A percentile compares a stretch with the other conserved stretches of the same genome.
Conservation (phyloP, 2,797 vertebrate genomes). For the Scomberomorus guttatus region DNA sequence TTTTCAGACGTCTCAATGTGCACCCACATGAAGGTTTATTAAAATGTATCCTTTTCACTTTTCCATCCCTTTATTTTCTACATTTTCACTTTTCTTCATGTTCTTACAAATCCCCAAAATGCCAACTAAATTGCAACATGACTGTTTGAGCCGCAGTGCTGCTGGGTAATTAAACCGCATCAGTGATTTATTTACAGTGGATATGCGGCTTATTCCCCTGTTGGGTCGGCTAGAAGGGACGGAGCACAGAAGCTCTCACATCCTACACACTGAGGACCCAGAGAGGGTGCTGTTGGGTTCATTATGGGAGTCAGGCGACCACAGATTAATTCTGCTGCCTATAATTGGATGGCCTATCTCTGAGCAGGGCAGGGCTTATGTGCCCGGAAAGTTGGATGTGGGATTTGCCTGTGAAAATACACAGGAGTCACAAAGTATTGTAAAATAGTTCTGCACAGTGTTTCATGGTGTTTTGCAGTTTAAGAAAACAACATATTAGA, state of each 20-base stretch:
- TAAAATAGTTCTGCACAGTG: conserved; percentile 16
- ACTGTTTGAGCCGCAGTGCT: conserved; percentile 14
- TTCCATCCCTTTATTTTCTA: not conserved
- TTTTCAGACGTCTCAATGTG: conserved; percentile 25
- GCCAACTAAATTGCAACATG: conserved; percentile 19
- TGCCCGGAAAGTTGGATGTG: conserved; percentile 49
- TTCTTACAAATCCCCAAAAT: conserved; percentile 36
- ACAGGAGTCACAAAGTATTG: conserved; percentile 24
- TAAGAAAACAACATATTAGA: conserved; percentile 20
- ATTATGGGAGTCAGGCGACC: conserved; percentile 67
- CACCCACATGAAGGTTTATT: conserved; percentile 22
- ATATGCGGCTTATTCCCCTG: conserved; percentile 53
- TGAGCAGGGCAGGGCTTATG: conserved; percentile 66
- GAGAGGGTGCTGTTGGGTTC: conserved; percentile 83
- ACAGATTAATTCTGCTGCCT: conserved; percentile 74
- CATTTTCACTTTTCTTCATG: conserved; percentile 9
- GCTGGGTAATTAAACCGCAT: conserved; percentile 33
- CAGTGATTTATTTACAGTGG: conserved; percentile 58
- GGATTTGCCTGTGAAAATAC: conserved; percentile 56
- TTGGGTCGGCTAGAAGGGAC: conserved; percentile 46
- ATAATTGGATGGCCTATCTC: conserved; percentile 78
- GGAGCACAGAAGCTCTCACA: conserved; percentile 33
- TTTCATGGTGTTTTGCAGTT: conserved; percentile 3
- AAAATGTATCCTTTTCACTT: conserved; percentile 28
- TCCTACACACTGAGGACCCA: conserved; percentile 62